phyloP scores from a whole-genome alignment of 2,888 invertebrate genomes.

The Amaurobius ferox region DNA sequence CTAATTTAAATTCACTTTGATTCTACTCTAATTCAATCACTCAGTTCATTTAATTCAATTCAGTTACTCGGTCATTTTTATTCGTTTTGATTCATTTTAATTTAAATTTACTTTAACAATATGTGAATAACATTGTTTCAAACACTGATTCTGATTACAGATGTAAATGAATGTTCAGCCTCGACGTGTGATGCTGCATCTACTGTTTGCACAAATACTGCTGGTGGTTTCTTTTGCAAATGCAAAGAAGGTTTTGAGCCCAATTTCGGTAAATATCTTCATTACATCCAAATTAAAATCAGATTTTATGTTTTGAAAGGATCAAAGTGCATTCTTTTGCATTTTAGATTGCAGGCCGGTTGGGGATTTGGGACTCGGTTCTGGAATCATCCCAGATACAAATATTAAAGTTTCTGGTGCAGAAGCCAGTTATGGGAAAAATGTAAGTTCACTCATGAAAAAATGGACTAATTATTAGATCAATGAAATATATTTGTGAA shows the following conservation, averaged over 20 bases:
- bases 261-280: slow-evolving; percentile 67
- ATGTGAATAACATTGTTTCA: no score
- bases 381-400: slow-evolving; percentile 93
- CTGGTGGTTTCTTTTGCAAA: slow-evolving; percentile 90
- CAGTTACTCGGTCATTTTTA: no score
- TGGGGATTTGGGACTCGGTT: slow-evolving; percentile 90
- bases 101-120: background rate
- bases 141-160: slow-evolving; percentile 79
- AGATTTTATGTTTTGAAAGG: no score
- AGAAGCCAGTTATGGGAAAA: slow-evolving; percentile 89
- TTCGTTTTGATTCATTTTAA: background rate
- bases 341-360: slow-evolving; percentile 88
- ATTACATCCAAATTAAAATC: no score
- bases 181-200: slow-evolving; percentile 93
- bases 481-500: no score
- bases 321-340: background rate
- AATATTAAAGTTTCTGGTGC: slow-evolving; percentile 90
- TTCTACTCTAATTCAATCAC: no score
- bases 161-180: slow-evolving; percentile 90
- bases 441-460: slow-evolving; percentile 82
- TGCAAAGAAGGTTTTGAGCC: slow-evolving; percentile 81
- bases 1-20: no score
- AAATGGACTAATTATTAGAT: no score
- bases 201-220: slow-evolving; percentile 92
- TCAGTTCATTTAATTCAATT: no score